Evolutionary conservation across 1,140 invertebrate species (phyloP).

Genomic region (Orchesella cincta): DNA sequence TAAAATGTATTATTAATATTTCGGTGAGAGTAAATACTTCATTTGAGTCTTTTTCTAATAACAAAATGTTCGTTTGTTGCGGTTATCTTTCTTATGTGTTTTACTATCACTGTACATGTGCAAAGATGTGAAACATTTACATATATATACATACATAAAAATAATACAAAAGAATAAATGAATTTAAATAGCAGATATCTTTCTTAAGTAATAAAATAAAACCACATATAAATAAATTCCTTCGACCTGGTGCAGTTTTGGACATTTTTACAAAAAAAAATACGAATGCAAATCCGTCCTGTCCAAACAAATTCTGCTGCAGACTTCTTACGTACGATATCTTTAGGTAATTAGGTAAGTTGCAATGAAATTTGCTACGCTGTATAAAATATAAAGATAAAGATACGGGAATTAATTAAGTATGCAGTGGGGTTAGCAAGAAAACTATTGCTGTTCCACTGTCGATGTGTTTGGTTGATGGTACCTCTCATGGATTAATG

Average conservation of each 20-base stretch:
- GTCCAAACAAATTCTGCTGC: slow-evolving; percentile 12
- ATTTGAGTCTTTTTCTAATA: too few relatives aligned
- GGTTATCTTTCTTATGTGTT: too few relatives aligned
- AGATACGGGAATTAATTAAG: too few relatives aligned
- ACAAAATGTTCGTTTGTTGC: too few relatives aligned
- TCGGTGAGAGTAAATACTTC: too few relatives aligned
- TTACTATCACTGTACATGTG: too few relatives aligned
- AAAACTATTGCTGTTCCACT: too few relatives aligned
- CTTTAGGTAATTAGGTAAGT: neutral
- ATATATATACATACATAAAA: neutral
- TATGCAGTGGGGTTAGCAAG: too few relatives aligned
- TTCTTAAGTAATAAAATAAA: slow-evolving; percentile 2
- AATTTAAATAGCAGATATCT: neutral
- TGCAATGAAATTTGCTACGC: too few relatives aligned
- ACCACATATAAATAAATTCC: neutral
- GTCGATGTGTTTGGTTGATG: neutral
- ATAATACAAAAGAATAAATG: neutral
- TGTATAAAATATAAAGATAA: too few relatives aligned
- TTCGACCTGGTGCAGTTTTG: slow-evolving; percentile 24
- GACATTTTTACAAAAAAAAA: slow-evolving; percentile 12
- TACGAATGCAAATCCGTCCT: slow-evolving; percentile 28
- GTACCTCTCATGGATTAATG: neutral
- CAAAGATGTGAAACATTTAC: too few relatives aligned
- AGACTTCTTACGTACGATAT: neutral
- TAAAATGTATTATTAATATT: too few relatives aligned